A percentile compares a stretch with the other conserved stretches of the same genome.
These are phyloP conservation scores for Typhlichthys eigenmanni DNA, from an alignment of 2,797 vertebrate genomes.

Conservation along the genomic window DNA sequence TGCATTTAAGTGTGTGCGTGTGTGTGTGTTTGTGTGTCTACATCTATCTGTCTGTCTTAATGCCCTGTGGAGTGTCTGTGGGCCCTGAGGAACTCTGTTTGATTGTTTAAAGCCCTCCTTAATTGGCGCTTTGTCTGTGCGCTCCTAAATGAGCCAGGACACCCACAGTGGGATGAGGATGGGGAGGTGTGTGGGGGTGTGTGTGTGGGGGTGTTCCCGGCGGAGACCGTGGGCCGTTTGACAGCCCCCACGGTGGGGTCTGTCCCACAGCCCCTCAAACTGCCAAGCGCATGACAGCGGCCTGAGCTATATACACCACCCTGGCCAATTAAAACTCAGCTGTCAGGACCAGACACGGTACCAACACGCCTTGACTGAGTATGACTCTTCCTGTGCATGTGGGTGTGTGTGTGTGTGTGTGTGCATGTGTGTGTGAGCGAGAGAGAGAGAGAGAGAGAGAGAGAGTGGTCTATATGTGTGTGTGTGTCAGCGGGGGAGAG, in stretches of 20 bases:
- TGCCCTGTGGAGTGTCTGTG: conserved; percentile 75
- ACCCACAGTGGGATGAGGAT: conserved; percentile 73
- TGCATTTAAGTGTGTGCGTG: conserved; percentile 17
- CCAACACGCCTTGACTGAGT: conserved; percentile 79
- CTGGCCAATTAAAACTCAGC: conserved; percentile 90
- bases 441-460: conserved; percentile 37
- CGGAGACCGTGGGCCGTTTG: conserved; percentile 78
- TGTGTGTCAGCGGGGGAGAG: conserved; percentile 25
- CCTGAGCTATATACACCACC: conserved; percentile 75
- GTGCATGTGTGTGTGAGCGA: conserved; percentile 14
- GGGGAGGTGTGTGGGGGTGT: no score
- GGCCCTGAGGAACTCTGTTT: conserved; percentile 79
- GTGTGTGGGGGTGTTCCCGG: conserved; percentile 52
- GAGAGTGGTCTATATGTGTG: conserved; percentile 22
- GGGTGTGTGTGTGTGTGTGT: conserved; percentile 18
- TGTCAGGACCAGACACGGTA: conserved; percentile 90
- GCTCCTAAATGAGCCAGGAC: conserved; percentile 83
- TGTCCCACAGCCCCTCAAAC: conserved; percentile 83
- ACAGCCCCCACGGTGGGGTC: conserved; percentile 81
- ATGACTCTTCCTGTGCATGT: conserved; percentile 45
- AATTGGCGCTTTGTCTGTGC: conserved; percentile 85
- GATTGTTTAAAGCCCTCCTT: conserved; percentile 85
- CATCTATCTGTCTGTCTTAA: conserved; percentile 55
- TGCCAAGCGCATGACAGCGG: conserved; percentile 83
- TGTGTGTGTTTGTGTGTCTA: conserved; percentile 28